phyloP scores from a whole-genome alignment of 2,888 invertebrate genomes.

The Cephus runcator region DNA sequence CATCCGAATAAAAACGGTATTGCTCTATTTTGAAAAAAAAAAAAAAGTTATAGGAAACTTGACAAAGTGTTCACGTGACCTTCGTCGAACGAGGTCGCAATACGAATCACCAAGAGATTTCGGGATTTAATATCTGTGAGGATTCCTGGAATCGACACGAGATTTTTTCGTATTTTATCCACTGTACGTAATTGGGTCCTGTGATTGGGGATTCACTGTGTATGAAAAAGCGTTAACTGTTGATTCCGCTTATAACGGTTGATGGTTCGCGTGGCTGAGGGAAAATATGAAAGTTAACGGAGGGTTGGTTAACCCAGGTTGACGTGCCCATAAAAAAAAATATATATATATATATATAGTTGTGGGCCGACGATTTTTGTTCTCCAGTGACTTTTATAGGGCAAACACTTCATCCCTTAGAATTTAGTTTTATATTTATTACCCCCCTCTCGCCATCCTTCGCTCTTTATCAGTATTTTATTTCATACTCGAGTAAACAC shows the following conservation, averaged over 20 bases:
- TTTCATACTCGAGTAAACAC: neutral
- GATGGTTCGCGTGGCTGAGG: neutral
- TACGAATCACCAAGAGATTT: neutral
- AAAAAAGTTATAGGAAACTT: too few species aligned
- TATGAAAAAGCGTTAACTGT: too few species aligned
- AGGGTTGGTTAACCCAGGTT: neutral
- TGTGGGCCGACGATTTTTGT: neutral
- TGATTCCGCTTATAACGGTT: too few species aligned
- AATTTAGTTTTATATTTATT: constrained; percentile 38
- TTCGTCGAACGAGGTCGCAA: too few species aligned
- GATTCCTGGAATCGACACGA: neutral
- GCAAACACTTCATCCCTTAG: constrained; percentile 12
- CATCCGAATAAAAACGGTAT: too few species aligned
- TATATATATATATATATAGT: neutral
- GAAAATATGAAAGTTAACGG: neutral
- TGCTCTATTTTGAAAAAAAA: too few species aligned
- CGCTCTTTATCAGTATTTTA: constrained; percentile 14
- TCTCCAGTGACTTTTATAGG: constrained; percentile 1
- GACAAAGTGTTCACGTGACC: too few species aligned
- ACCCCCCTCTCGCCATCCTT: constrained; percentile 11
- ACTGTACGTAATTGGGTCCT: neutral
- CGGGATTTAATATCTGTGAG: neutral
- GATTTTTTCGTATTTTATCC: neutral
- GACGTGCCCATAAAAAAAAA: neutral
- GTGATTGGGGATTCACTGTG: neutral